Percentiles rank a stretch among this genome's conserved stretches.
These are phyloP conservation scores for Augiades crinisus DNA, from an alignment of 2,888 invertebrate genomes.

Conservation along the genomic window DNA sequence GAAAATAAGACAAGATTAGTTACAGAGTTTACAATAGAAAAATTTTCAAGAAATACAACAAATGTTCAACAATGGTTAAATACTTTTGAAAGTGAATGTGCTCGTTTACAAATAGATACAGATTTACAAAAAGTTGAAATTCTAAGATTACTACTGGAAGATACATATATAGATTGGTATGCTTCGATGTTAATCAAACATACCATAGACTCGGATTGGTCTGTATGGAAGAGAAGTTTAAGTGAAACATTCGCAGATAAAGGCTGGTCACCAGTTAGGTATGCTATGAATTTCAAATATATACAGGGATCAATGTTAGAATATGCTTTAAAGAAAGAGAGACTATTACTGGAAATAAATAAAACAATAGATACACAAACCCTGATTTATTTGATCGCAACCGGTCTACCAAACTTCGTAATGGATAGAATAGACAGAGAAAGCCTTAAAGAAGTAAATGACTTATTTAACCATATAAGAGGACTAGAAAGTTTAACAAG, in stretches of 20 bases:
- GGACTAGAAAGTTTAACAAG: conserved; percentile 8
- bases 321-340: conserved; percentile 24
- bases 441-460: conserved; percentile 1
- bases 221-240: conserved; percentile 3
- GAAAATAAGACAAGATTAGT: neutral
- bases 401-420: conserved; percentile 16
- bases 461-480: conserved; percentile 20
- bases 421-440: conserved; percentile 20
- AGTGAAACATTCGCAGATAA: conserved; percentile 34
- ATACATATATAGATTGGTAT: conserved; percentile 9
- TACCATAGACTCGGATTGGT: conserved; percentile 3
- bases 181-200: conserved; percentile 2
- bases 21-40: conserved; percentile 10
- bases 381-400: conserved; percentile 12
- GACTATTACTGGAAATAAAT: conserved; percentile 21
- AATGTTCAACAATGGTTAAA: conserved; percentile 16
- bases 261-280: conserved; percentile 31
- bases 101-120: conserved; percentile 2
- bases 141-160: conserved; percentile 14
- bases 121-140: conserved; percentile 10
- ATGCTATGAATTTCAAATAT: conserved; percentile 11
- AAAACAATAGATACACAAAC: conserved; percentile 16
- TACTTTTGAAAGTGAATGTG: conserved; percentile 15
- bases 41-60: conserved; percentile 16
- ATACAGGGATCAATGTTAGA: conserved; percentile 16